A percentile compares a stretch with the other conserved stretches of the same genome.
Evolutionary conservation across 2,888 invertebrate genomes (phyloP).

Genomic region (Boloria selene): DNA sequence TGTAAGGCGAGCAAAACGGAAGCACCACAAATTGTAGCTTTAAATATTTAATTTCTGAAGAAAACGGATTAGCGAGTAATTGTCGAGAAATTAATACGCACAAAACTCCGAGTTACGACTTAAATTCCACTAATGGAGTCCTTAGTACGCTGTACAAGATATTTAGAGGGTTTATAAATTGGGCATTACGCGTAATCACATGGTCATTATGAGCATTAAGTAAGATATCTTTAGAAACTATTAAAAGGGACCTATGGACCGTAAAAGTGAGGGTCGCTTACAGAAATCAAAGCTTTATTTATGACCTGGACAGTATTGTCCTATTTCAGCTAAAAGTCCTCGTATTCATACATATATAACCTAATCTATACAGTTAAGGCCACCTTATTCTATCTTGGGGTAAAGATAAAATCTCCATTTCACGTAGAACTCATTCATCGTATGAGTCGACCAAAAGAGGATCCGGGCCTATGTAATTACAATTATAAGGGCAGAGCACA

Average conservation of each 20-base stretch:
- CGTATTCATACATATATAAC: conserved; percentile 69
- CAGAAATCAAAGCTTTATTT: conserved; percentile 80
- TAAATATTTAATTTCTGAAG: conserved; percentile 74
- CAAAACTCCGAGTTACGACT: conserved; percentile 25
- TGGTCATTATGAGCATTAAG: conserved; percentile 72
- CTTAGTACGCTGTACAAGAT: conserved; percentile 44
- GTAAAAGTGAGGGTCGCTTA: conserved; percentile 69
- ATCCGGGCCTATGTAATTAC: conserved; percentile 60
- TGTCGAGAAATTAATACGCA: conserved; percentile 54
- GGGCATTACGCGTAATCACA: conserved; percentile 60
- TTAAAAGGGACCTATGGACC: conserved; percentile 71
- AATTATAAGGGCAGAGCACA: conserved; percentile 59
- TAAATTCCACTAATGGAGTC: conserved; percentile 41
- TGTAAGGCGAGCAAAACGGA: conserved; percentile 65
- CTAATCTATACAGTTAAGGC: conserved; percentile 71
- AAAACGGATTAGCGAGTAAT: conserved; percentile 70
- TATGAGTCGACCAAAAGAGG: conserved; percentile 62
- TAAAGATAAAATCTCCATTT: conserved; percentile 78
- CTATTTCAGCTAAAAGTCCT: conserved; percentile 68
- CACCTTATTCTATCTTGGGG: conserved; percentile 70
- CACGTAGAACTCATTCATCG: conserved; percentile 74
- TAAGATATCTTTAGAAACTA: conserved; percentile 70
- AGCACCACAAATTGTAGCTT: conserved; percentile 72
- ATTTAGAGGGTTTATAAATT: conserved; percentile 45
- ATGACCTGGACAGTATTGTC: conserved; percentile 68